Percentiles rank a stretch among this genome's conserved stretches.
Conservation (phyloP, 2,113 vertebrate species). For the Chaenocephalus aceratus region DNA sequence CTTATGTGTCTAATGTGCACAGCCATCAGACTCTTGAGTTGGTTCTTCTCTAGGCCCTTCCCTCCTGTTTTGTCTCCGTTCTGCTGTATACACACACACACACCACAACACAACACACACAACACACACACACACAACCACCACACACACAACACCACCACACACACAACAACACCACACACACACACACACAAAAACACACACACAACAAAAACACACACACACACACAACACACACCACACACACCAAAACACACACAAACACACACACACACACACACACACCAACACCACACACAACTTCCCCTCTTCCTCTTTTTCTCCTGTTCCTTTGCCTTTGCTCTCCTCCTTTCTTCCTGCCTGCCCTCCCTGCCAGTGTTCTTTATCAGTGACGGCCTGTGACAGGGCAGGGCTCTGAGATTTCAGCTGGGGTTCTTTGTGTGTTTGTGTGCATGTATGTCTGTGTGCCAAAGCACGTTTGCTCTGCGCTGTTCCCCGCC, state of each 20-base stretch:
- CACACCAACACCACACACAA: too few species aligned
- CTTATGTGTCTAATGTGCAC: neutral
- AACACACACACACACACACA: too few species aligned
- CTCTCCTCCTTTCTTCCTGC: neutral
- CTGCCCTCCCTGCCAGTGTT: conserved; percentile 37
- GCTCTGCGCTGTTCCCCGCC: conserved; percentile 34
- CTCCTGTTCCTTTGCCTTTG: neutral
- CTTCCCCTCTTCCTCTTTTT: neutral
- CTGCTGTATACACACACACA: neutral
- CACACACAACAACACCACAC: too few species aligned
- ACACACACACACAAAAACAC: too few species aligned
- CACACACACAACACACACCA: too few species aligned
- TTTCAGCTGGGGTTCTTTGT: conserved; percentile 56
- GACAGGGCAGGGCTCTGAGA: conserved; percentile 48
- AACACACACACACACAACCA: too few species aligned
- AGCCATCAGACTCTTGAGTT: neutral
- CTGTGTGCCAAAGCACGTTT: conserved; percentile 27
- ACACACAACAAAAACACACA: too few species aligned
- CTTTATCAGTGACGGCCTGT: conserved; percentile 49
- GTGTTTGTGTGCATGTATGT: conserved; percentile 23
- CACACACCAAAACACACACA: too few species aligned
- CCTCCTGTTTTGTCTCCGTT: neutral
- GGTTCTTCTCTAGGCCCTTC: neutral
- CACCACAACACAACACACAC: too few species aligned
- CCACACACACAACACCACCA: too few species aligned